Evolutionary conservation across 2,113 vertebrate species (phyloP), one percentile per base, ranked within the genome.

Genomic region (Psittacara wagleri): DNA sequence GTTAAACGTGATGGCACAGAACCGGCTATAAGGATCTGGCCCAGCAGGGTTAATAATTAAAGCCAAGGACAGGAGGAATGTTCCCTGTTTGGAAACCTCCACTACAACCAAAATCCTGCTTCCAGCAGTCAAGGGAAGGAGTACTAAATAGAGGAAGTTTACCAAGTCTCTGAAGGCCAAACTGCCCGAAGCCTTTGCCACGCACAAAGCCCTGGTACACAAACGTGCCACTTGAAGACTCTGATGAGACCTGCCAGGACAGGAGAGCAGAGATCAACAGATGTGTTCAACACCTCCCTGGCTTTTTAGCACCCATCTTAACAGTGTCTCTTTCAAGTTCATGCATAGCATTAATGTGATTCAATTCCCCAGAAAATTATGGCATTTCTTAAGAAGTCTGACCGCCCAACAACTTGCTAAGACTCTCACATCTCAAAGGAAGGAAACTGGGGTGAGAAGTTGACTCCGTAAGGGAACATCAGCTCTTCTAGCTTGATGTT

Each of bases 121-220:
- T 9, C 5, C 3, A 20, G 61, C 46, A 23, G 39, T 5, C 12
- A 16, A 43, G 41, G 48, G 18, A 1, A 28, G 25, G 86, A 74
- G 13, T 0, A 7, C 8, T 2, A 13, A 85, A 17, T 23, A 24
- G 16, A 37, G 16, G 52, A 49, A 67, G 95, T 97, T 98, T 98
- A 99, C 99, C 99, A 11, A 99, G 97, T 96, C 99, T 99, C 97
- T 99, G 99, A 80, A 99, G 99, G 96, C 99, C 99, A 79, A 99
- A 99, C 95, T 99, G 99, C 77, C 99, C 99, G 18, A 99, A 99
- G 96, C 99, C 99, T 98, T 99, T 99, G 95, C 99, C 99, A 90
- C 98, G 98, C 85, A 99, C 99, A 24, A 99, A 99, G 92, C 99
- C 99, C 96, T 99, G 99, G 97, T 99, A 99, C 86, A 99, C 98